Conservation (phyloP, 2,113 vertebrate species). For the Lepus americanus region DNA sequence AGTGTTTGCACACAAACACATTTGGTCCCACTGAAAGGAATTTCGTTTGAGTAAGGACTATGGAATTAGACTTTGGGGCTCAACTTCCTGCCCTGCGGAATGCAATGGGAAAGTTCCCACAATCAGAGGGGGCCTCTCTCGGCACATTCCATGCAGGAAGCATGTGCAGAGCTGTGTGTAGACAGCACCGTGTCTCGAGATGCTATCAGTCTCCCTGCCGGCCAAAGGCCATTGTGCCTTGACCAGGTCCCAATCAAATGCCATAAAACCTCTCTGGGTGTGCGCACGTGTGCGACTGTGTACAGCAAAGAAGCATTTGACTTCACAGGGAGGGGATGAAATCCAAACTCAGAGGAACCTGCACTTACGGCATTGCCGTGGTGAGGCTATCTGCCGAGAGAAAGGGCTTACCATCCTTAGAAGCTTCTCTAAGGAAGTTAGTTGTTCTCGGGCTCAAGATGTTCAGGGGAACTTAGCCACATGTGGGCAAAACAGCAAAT, state of each 20-base stretch:
- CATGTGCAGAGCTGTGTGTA: neutral
- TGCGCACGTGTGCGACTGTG: neutral
- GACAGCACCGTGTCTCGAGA: neutral
- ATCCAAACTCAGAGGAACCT: neutral
- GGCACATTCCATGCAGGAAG: neutral
- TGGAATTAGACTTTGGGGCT: conserved; percentile 77
- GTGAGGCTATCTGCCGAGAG: neutral
- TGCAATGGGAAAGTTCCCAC: conserved; percentile 75
- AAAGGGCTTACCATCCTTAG: neutral
- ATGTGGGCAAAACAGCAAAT: neutral
- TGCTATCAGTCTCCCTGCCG: conserved; percentile 13
- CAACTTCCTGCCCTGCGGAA: conserved; percentile 71
- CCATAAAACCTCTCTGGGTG: neutral
- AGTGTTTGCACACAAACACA: conserved; percentile 53
- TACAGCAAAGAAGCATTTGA: neutral
- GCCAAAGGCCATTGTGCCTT: neutral
- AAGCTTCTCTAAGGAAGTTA: conserved; percentile 8
- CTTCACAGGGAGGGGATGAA: neutral
- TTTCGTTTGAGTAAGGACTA: conserved; percentile 72
- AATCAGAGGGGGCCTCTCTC: neutral
- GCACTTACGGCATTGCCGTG: neutral
- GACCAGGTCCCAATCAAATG: neutral
- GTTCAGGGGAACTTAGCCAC: neutral
- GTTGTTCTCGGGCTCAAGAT: neutral
- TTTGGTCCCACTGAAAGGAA: conserved; percentile 67